Conservation (phyloP, 2,888 invertebrate species). For the Lutraria lutraria region DNA sequence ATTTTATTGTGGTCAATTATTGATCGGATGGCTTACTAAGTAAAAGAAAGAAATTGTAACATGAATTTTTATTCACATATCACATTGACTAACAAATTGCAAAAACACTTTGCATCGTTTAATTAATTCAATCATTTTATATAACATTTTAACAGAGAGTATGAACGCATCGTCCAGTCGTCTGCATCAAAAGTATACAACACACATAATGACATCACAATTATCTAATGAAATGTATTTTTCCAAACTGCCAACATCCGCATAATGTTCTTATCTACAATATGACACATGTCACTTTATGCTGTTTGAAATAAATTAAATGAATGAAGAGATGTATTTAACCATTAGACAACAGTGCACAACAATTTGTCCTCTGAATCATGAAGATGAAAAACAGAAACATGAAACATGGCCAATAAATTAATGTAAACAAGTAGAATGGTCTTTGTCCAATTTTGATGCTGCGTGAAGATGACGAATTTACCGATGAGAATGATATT, state of each 20-base stretch:
- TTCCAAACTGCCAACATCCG: not conserved
- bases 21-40: too few relatives aligned
- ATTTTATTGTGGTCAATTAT: too few relatives aligned
- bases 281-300: not conserved
- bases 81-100: too few relatives aligned
- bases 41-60: too few relatives aligned
- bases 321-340: not conserved
- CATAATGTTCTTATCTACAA: conserved; percentile 15
- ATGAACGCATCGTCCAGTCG: not conserved
- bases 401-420: conserved; percentile 5
- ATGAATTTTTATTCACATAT: too few relatives aligned
- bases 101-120: too few relatives aligned
- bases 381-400: not conserved
- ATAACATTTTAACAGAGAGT: too few relatives aligned
- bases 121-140: too few relatives aligned
- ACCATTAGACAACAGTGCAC: not conserved
- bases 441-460: not conserved
- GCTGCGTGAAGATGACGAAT: not conserved
- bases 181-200: not conserved
- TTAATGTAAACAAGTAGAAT: not conserved
- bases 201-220: not conserved
- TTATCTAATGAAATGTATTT: not conserved
- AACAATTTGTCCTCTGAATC: not conserved
- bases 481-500: conserved; percentile 36
- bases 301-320: conserved; percentile 12